Evolutionary conservation across 2,888 invertebrate genomes (phyloP), one percentile per base, ranked within the genome.

Genomic region (Hypolimnas misippus): DNA sequence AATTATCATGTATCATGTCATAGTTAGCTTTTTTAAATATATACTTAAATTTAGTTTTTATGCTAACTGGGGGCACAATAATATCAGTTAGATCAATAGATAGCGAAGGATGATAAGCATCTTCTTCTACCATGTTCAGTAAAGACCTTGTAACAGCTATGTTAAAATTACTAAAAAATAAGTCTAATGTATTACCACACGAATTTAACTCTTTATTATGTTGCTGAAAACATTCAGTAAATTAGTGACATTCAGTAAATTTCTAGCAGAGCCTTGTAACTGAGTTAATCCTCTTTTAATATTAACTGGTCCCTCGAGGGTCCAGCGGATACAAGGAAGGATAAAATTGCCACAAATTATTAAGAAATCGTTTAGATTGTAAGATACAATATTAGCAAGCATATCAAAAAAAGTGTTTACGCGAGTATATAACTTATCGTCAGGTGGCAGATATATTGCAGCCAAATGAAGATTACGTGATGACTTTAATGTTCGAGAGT

Each of bases 111-210:
- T 10, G 21, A 21, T 19, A 54, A 6, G 12, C 25, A 55, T 55
- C 25, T 38, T 16, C 2, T 14, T 57, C 56, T 63, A 1, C 53
- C 7, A 14, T 35, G 38, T 10, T 65, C 3, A 8, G 2, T 3
- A 29, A 29, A 3, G 29, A 29, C 21, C 21, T 50, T n/a, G 29
- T 29, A 29, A 29, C 50, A 3, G 12, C 21, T 3, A 50, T 2
- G 6, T 29, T 29, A 25, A 50, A 25, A n/a, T 29, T 50, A 50
- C n/a, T 29, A 3, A 50, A 50, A 10, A 50, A n/a, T 5, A 50
- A 12, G 31, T 50, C 29, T 61, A 19, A 50, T 10, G 10, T 67
- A 58, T 0, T 56, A 25, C 1, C 51, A 58, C 16, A 42, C 6
- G 40, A 42, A 8, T 42, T 42, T n/a, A 14, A 16, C 14, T 29